phyloP scores from a whole-genome alignment of 2,888 invertebrate species.

The Polylopha cassiicola region DNA sequence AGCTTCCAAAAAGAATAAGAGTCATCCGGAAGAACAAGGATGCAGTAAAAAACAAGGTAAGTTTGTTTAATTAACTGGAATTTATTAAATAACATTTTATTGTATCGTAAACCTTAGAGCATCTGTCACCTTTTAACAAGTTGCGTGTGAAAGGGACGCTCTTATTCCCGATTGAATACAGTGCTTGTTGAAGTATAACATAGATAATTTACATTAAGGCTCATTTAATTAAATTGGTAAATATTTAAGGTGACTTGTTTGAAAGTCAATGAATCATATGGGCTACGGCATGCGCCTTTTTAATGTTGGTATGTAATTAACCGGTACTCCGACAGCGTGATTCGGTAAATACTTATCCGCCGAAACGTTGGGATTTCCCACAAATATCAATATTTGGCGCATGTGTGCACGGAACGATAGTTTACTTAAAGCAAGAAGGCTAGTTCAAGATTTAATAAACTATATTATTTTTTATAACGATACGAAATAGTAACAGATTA shows the following conservation, averaged over 20 bases:
- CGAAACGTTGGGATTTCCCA: slow-evolving; percentile 21
- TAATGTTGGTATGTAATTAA: slow-evolving; percentile 19
- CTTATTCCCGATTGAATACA: too few relatives aligned
- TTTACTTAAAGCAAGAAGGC: slow-evolving; percentile 5
- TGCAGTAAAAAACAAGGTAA: slow-evolving; percentile 49
- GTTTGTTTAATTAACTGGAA: too few relatives aligned
- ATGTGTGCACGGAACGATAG: slow-evolving; percentile 16
- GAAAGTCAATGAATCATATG: slow-evolving; percentile 17
- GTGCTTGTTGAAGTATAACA: too few relatives aligned
- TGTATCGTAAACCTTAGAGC: too few relatives aligned
- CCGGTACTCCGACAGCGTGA: slow-evolving; percentile 19
- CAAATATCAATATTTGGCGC: slow-evolving; percentile 19
- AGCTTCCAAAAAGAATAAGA: slow-evolving; percentile 58
- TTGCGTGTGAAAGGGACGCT: too few relatives aligned
- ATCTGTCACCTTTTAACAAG: too few relatives aligned
- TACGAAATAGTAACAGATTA: too few relatives aligned
- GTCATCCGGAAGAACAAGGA: slow-evolving; percentile 52
- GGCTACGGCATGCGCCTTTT: slow-evolving; percentile 10
- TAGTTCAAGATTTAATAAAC: slow-evolving; percentile 12
- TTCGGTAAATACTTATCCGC: slow-evolving; percentile 16
- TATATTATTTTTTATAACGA: too few relatives aligned
- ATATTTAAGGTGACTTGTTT: slow-evolving; percentile 17
- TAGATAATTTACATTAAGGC: neutral
- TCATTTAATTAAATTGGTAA: slow-evolving; percentile 14
- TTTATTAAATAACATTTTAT: too few relatives aligned